These are phyloP conservation scores for Thymelicus lineola DNA, from an alignment of 2,888 invertebrate species.

Conservation along the genomic window DNA sequence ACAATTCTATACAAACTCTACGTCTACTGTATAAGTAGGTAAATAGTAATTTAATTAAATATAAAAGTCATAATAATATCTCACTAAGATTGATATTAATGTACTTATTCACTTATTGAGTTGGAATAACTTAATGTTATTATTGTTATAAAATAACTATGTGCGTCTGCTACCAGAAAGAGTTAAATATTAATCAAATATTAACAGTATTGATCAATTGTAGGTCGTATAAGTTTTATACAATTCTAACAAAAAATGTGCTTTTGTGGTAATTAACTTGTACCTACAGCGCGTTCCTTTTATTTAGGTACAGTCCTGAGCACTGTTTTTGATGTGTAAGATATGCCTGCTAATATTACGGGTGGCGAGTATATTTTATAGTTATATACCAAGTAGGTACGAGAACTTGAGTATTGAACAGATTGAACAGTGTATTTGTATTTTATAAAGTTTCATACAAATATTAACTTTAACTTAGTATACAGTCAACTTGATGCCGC, in stretches of 20 bases:
- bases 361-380: too few species aligned
- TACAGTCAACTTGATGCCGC: slow-evolving; percentile 37
- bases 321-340: too few species aligned
- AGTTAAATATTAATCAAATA: neutral
- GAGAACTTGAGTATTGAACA: too few species aligned
- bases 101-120: neutral
- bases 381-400: too few species aligned
- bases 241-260: too few species aligned
- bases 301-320: too few species aligned
- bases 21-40: slow-evolving; percentile 25
- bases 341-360: too few species aligned
- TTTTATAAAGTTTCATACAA: neutral
- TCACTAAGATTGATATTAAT: slow-evolving; percentile 22
- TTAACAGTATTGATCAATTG: too few species aligned
- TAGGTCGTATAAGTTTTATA: too few species aligned
- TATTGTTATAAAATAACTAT: slow-evolving; percentile 17
- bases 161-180: slow-evolving; percentile 34
- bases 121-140: neutral
- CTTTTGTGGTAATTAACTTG: too few species aligned
- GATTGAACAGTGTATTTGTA: too few species aligned
- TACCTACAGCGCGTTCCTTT: too few species aligned
- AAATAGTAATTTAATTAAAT: slow-evolving; percentile 18
- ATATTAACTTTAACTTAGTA: slow-evolving; percentile 19
- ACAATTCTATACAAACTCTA: slow-evolving; percentile 27
- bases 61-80: slow-evolving; percentile 22